These are phyloP conservation scores for Premnoplex brunnescens DNA, from an alignment of 2,797 vertebrate species.

Conservation along the genomic window DNA sequence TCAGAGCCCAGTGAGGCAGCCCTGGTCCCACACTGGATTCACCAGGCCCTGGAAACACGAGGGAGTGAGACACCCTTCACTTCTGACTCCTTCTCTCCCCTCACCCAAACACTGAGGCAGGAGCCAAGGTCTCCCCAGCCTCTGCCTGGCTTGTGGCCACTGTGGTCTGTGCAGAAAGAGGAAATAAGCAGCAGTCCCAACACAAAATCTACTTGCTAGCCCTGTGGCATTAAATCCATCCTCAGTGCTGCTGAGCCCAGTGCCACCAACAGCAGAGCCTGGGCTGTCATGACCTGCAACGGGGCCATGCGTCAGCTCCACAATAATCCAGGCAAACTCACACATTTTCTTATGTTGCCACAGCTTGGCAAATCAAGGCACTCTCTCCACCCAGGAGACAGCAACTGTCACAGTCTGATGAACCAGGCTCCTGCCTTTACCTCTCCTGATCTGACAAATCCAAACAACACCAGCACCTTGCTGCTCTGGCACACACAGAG, in stretches of 20 bases:
- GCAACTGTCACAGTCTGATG: fast-evolving
- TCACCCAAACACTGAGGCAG: neutral
- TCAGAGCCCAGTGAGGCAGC: neutral
- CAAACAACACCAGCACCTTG: neutral
- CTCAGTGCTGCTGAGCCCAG: neutral
- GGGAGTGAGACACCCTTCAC: neutral
- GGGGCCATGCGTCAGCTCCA: fast-evolving
- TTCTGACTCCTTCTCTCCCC: neutral
- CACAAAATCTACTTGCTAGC: neutral
- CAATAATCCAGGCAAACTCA: fast-evolving
- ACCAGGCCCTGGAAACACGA: neutral
- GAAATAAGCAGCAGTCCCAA: neutral
- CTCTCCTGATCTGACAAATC: fast-evolving
- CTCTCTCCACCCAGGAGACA: too few species aligned
- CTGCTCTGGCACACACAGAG: neutral
- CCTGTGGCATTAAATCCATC: neutral
- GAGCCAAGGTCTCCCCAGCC: neutral
- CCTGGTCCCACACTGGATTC: neutral
- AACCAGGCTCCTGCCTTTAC: neutral
- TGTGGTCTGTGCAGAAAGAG: neutral
- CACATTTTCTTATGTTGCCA: fast-evolving
- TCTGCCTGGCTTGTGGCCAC: neutral
- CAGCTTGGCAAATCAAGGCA: fast-evolving
- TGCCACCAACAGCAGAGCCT: neutral
- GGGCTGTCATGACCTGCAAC: neutral